Conservation (phyloP, 2,113 vertebrate genomes). For the Cephalopterus ornatus region DNA sequence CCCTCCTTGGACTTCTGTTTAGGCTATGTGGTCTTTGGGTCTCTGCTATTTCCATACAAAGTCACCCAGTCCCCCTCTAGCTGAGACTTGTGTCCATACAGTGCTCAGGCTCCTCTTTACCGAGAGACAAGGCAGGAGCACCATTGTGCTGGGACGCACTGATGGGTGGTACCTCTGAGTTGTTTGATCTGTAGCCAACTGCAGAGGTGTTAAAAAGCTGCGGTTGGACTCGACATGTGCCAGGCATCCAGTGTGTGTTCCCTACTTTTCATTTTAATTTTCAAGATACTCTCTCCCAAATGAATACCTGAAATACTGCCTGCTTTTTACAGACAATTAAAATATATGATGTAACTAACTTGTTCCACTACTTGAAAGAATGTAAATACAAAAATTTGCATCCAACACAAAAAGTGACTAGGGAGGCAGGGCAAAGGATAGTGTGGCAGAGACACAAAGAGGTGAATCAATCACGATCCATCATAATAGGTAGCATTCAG, state of each 20-base stretch:
- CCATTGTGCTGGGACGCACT: not conserved
- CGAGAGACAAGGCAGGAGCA: not conserved
- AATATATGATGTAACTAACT: not conserved
- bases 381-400: not conserved
- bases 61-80: not conserved
- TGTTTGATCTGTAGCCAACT: constrained; percentile 8
- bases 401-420: not conserved
- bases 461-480: not conserved
- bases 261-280: not conserved
- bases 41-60: not conserved
- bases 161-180: not conserved
- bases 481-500: not conserved
- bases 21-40: not conserved
- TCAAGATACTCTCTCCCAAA: not conserved
- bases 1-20: not conserved
- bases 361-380: not conserved
- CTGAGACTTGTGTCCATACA: not conserved
- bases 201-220: constrained; percentile 15
- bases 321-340: not conserved
- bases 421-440: not conserved
- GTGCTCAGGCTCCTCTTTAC: not conserved
- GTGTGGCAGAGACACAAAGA: not conserved
- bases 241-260: not conserved
- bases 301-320: not conserved
- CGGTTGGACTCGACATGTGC: not conserved